A percentile compares a stretch with the other conserved stretches of the same genome.
Conservation (phyloP, 2,797 vertebrate species). For the Helostoma temminkii region DNA sequence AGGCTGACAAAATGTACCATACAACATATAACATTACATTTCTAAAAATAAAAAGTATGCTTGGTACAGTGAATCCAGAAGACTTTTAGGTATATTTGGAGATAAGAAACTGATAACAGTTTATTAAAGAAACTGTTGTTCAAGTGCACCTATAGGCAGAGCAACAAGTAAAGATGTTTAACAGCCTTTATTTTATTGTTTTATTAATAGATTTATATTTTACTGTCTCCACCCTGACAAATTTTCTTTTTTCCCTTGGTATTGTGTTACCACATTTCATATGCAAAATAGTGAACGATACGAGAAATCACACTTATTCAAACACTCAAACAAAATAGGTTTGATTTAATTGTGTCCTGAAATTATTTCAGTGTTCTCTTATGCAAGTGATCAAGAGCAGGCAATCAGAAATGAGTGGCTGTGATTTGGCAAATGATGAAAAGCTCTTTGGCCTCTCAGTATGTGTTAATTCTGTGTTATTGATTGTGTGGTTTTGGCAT, state of each 20-base stretch:
- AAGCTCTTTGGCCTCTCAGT: slow-evolving; percentile 10
- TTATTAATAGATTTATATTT: neutral
- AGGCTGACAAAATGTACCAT: no score
- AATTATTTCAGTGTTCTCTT: neutral
- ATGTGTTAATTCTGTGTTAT: neutral
- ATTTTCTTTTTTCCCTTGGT: neutral
- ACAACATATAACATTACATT: no score
- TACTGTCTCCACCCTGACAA: neutral
- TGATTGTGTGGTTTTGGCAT: neutral
- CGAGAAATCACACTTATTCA: neutral
- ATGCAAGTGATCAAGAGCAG: slow-evolving; percentile 13
- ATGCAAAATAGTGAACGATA: slow-evolving; percentile 11
- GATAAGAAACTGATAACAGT: no score
- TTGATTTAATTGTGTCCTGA: slow-evolving; percentile 20
- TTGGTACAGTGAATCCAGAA: no score
- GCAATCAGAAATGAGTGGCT: slow-evolving; percentile 53
- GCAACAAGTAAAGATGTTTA: no score
- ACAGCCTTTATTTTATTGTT: no score
- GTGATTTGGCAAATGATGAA: slow-evolving; percentile 10
- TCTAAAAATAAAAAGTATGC: no score
- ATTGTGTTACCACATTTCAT: slow-evolving; percentile 9
- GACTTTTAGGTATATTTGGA: no score
- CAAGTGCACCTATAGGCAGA: no score
- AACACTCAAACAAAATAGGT: slow-evolving; percentile 9
- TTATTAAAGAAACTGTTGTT: no score